phyloP scores from a whole-genome alignment of 1,140 invertebrate species.

The Carposina sasakii region DNA sequence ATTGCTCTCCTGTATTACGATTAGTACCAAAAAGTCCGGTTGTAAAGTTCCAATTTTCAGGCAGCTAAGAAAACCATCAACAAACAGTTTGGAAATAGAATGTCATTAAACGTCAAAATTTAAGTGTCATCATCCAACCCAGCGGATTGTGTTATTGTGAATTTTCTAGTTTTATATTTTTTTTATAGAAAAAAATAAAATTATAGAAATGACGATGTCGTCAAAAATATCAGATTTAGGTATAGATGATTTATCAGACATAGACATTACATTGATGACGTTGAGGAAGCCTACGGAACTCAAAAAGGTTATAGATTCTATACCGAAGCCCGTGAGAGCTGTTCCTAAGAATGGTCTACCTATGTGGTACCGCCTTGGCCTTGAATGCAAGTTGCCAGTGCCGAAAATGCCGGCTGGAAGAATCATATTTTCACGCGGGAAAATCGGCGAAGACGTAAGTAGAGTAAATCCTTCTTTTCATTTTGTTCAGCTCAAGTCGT shows the following conservation, averaged over 20 bases:
- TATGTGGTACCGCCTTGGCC: constrained; percentile 52
- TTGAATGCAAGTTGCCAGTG: constrained; percentile 62
- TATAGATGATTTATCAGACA: constrained; percentile 34
- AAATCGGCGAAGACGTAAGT: constrained; percentile 66
- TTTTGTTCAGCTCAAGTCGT: too few species aligned
- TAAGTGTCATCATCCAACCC: too few species aligned
- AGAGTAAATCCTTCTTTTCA: too few species aligned
- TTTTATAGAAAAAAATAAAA: constrained; percentile 19
- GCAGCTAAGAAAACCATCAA: too few species aligned
- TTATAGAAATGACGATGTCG: too few species aligned
- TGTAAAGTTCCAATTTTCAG: too few species aligned
- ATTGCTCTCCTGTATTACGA: too few species aligned
- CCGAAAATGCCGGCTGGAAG: constrained; percentile 58
- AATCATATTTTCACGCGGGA: constrained; percentile 59
- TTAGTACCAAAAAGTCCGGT: too few species aligned
- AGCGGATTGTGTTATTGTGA: constrained; percentile 9
- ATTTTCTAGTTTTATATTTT: constrained; percentile 14
- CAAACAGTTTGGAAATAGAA: too few species aligned
- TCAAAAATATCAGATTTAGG: constrained; percentile 28
- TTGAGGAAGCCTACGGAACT: constrained; percentile 61
- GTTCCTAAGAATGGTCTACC: constrained; percentile 66
- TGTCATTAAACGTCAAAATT: too few species aligned
- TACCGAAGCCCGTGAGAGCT: constrained; percentile 55
- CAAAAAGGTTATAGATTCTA: constrained; percentile 61
- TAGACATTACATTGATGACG: constrained; percentile 51